Conservation (phyloP, 2,888 invertebrate species). For the Plagodis pulveraria region DNA sequence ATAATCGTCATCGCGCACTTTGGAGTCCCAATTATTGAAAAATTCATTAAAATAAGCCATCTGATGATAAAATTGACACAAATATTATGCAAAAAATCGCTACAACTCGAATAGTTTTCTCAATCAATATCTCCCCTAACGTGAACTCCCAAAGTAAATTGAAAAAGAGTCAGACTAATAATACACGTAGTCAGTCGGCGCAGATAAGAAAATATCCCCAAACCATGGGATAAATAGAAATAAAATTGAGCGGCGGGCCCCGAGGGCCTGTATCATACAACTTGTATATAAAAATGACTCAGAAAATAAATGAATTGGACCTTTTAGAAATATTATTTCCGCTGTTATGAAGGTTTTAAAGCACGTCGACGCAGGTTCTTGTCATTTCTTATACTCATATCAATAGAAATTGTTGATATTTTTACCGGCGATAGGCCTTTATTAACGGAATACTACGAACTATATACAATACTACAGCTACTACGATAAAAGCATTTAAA, state of each 20-base stretch:
- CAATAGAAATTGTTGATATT: no score
- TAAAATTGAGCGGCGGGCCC: slow-evolving; percentile 50
- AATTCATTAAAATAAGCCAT: no score
- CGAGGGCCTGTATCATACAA: slow-evolving; percentile 39
- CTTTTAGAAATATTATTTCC: slow-evolving; percentile 25
- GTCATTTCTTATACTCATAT: not conserved
- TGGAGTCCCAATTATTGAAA: no score
- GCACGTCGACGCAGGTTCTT: not conserved
- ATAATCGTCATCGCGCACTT: no score
- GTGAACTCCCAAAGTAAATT: slow-evolving; percentile 37
- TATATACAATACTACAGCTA: no score
- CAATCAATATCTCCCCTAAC: slow-evolving; percentile 28
- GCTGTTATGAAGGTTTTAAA: slow-evolving; percentile 8
- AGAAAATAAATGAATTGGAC: slow-evolving; percentile 28
- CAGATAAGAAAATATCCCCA: slow-evolving; percentile 45
- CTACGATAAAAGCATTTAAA: no score
- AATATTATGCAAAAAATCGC: not conserved
- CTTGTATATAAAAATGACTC: slow-evolving; percentile 41
- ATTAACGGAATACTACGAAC: no score
- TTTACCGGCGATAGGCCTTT: no score
- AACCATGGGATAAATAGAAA: slow-evolving; percentile 40
- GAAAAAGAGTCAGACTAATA: slow-evolving; percentile 46
- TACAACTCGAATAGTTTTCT: slow-evolving; percentile 7
- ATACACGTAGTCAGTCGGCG: slow-evolving; percentile 32
- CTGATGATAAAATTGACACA: no score